Conservation (phyloP, 2,113 vertebrate genomes). For the Dasypus novemcinctus region DNA sequence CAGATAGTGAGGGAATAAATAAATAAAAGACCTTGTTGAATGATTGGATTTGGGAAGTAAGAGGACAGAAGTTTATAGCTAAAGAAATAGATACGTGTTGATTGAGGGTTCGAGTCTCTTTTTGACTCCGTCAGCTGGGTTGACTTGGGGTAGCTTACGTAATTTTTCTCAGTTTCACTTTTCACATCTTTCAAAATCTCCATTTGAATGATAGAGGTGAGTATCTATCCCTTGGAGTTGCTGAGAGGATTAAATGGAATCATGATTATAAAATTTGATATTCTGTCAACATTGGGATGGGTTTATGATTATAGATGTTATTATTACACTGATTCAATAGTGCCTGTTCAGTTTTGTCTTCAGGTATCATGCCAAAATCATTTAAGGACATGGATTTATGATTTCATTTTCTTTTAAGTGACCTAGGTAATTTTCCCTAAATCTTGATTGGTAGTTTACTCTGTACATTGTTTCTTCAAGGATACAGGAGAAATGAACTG, state of each 20-base stretch:
- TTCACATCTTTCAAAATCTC: neutral
- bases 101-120: neutral
- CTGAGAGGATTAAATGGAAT: neutral
- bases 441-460: neutral
- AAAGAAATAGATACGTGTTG: neutral
- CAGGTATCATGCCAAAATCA: neutral
- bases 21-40: neutral
- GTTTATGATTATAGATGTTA: neutral
- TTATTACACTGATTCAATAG: neutral
- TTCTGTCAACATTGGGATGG: neutral
- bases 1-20: neutral
- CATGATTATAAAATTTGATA: neutral
- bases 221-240: neutral
- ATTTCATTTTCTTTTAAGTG: constrained; percentile 26
- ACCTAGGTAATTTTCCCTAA: neutral
- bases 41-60: neutral
- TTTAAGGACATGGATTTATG: neutral
- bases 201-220: neutral
- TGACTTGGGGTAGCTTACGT: neutral
- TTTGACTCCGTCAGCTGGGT: neutral
- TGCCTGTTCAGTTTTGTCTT: neutral
- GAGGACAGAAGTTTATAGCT: constrained; percentile 8
- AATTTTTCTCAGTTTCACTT: neutral
- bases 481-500: neutral
- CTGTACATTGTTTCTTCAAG: constrained; percentile 10